Evolutionary conservation across 2,888 invertebrate species (phyloP).

Genomic region (Parascotia fuliginaria): DNA sequence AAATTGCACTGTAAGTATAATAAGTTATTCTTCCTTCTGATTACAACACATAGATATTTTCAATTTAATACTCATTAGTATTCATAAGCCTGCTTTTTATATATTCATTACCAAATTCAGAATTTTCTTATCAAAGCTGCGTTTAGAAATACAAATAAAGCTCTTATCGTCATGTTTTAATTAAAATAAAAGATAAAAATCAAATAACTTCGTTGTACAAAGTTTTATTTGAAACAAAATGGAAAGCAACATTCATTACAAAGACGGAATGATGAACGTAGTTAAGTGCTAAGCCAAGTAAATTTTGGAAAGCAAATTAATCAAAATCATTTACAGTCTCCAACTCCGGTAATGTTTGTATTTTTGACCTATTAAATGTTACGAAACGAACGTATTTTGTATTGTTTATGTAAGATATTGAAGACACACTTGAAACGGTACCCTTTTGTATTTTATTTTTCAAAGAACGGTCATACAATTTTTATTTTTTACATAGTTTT

Average conservation of each 20-base stretch:
- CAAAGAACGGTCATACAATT: no score
- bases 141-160: no score
- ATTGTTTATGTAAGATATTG: not conserved
- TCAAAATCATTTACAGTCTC: conserved; percentile 13
- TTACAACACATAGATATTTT: no score
- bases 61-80: no score
- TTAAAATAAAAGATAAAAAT: conserved; percentile 2
- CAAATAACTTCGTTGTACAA: conserved; percentile 8
- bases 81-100: no score
- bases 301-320: conserved; percentile 22
- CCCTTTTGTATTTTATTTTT: no score
- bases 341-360: not conserved
- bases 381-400: no score
- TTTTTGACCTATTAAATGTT: not conserved
- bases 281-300: conserved; percentile 38
- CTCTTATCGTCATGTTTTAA: conserved; percentile 5
- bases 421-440: no score
- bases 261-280: conserved; percentile 30
- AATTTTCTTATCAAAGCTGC: not conserved
- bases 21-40: no score
- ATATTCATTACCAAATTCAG: no score
- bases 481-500: no score
- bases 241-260: conserved; percentile 33
- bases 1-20: no score
- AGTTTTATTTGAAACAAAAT: conserved; percentile 22